Conservation (phyloP, 2,797 vertebrate genomes). For the Phylloscopus collybita region DNA sequence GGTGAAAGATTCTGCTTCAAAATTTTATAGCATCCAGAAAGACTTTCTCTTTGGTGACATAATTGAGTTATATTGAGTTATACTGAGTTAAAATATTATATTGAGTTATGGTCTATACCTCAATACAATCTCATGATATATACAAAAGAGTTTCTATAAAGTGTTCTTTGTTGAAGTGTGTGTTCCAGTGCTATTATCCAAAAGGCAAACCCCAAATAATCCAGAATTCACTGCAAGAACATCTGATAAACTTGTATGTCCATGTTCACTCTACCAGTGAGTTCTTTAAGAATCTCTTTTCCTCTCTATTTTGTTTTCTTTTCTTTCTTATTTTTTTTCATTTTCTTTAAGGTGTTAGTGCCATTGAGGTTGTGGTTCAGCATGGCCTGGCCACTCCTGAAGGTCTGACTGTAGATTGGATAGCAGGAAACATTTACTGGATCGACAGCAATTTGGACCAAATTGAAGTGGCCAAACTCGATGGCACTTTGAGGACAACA, state of each 20-base stretch:
- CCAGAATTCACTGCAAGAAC: neutral
- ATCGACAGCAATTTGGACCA: conserved; percentile 99
- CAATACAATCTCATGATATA: neutral
- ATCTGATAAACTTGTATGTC: neutral
- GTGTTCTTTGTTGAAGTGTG: neutral
- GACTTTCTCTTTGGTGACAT: neutral
- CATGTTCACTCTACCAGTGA: neutral
- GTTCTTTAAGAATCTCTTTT: neutral
- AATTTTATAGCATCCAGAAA: neutral
- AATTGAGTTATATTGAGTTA: no score
- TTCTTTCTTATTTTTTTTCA: no score
- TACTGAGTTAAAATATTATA: no score
- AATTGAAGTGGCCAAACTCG: conserved; percentile 95
- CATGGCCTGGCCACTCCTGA: conserved; percentile 97
- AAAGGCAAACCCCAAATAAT: neutral
- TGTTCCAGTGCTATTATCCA: neutral
- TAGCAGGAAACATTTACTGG: conserved; percentile 97
- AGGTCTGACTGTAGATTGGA: conserved; percentile 97
- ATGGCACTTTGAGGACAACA: conserved; percentile 91
- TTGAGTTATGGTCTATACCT: neutral
- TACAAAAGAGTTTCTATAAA: neutral
- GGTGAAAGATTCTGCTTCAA: neutral
- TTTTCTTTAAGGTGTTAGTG: conserved; percentile 85
- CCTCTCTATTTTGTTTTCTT: rapidly evolving
- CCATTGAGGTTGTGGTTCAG: conserved; percentile 94